Base-by-base conservation (phyloP, 2,113 vertebrate species). In the Myotis lucifugus region DNA sequence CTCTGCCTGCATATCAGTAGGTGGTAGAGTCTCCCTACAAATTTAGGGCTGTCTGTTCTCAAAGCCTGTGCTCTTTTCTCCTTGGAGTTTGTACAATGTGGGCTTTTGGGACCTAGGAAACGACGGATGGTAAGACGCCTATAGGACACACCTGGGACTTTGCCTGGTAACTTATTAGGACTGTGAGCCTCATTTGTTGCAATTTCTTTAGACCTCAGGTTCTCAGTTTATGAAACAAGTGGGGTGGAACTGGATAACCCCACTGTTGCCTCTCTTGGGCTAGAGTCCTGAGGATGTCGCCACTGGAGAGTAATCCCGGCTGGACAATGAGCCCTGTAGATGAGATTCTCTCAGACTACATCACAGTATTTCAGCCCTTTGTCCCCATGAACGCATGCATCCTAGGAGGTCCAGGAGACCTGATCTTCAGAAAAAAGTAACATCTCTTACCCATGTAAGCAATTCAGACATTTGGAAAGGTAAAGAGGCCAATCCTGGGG, bases 341-440 rank as follows among this genome's bases (percentile, higher is more conserved):
- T 34, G 64, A 59, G 1, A 40, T 52, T 54, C 74, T 12, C 89
- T 37, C 52, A n/a, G 11, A n/a, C 50, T 27, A 82, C 12, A 40
- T 76, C 32, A 12, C 8, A 10, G 12, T 86, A 72, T 89, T 64
- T 87, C 66, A 40, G 4, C 64, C 9, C 23, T 82, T 79, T 40
- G 46, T 72, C 64, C 19, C 61, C 8, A 18, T 11, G 48, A 89
- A 91, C 64, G n/a, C 32, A 17, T 5, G 2, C 2, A 25, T 67
- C 50, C 46, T n/a, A 42, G 29, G 46, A 66, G 2, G 70, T 34
- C 52, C 32, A 66, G 52, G 46, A 82, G 48, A 72, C 19, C 13
- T 18, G 42, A 87, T 64, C 72, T 93, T 83, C 59, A 23, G 69
- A 74, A 92, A 94, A 94, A 84, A 54, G 52, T 40, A 66, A 34